Evolutionary conservation across 2,113 vertebrate species (phyloP), one percentile per base, ranked within the genome.

Genomic region (Sinocyclocheilus maitianheensis): DNA sequence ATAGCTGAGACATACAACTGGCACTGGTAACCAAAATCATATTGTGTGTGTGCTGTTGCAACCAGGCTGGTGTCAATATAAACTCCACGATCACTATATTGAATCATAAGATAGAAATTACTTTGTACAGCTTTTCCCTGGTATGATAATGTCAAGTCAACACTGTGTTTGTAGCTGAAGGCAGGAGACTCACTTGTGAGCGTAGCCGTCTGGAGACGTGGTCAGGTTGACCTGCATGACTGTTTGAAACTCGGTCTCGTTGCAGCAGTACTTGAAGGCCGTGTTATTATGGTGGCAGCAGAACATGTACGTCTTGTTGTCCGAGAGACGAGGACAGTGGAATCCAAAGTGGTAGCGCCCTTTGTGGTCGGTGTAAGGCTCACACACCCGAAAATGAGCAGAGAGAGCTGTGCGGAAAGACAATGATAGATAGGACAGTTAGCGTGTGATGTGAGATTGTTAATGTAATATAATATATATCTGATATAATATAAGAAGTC

Each of bases 251-350:
- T 98, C 97, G 0, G 96, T 97, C 93, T 99, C 97, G 94, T 98
- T 99, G 96, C 98, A 99, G 96, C 98, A 99, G 91, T 99, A 99
- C 91, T 99, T 99, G 94, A 99, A 99, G 55, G 97, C 96, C 0
- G 97, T 98, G 96, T 98, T 97, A 95, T 99, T 99, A 93, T 97
- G 98, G 94, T 98, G 94, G 93, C 98, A 99, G 95, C 98, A 99
- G 88, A 97, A 97, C 95, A 97, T 94, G 94, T 98, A 99, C 53
- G 96, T 97, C 92, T 99, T 99, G 93, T 98, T 99, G 95, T 99
- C 98, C 0, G 98, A 97, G 87, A 99, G 97, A 58, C 98, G 97
- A 3, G 98, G 98, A 92, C 98, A 99, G 93, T 99, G 97, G 90
- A 99, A 99, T 77, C 98, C 98, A 0, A 98, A 98, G 94, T 99